A percentile compares a stretch with the other conserved stretches of the same genome.
Evolutionary conservation across 2,888 invertebrate species (phyloP).

Genomic region (Agrilus mali): DNA sequence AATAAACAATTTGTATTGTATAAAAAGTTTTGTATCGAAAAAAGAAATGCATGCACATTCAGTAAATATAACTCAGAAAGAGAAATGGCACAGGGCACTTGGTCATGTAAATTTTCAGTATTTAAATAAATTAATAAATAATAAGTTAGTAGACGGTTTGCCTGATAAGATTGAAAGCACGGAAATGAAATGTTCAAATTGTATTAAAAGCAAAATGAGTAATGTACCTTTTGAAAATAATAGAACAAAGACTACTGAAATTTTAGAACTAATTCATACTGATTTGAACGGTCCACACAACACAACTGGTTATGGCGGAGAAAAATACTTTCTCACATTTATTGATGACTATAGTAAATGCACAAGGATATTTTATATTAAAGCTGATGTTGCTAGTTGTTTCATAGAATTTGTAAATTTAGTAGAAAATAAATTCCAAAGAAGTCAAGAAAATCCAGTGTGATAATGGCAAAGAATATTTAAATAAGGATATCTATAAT

Average conservation of each 20-base stretch:
- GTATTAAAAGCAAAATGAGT: slow-evolving; percentile 6
- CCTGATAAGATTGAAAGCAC: slow-evolving; percentile 2
- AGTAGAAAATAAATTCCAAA: no score
- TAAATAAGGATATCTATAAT: no score
- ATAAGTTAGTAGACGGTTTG: slow-evolving; percentile 1
- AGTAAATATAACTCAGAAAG: slow-evolving; percentile 8
- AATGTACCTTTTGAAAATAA: slow-evolving; percentile 16
- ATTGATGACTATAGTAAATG: slow-evolving; percentile 16
- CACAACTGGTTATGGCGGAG: slow-evolving; percentile 10
- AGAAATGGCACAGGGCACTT: slow-evolving; percentile 15
- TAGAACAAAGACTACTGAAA: slow-evolving; percentile 11
- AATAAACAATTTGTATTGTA: slow-evolving; percentile 1
- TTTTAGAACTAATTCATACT: slow-evolving; percentile 13
- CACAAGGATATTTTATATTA: neutral
- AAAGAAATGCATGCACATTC: no score
- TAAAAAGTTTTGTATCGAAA: no score
- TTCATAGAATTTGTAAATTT: no score
- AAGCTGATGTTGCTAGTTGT: no score
- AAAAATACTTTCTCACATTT: slow-evolving; percentile 16
- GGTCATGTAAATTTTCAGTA: slow-evolving; percentile 16
- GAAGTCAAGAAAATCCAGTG: neutral
- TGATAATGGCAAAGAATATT: neutral
- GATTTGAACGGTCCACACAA: slow-evolving; percentile 8
- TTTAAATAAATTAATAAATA: slow-evolving; percentile 3
- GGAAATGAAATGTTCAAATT: slow-evolving; percentile 7